A percentile compares a stretch with the other conserved stretches of the same genome.
phyloP scores from a whole-genome alignment of 2,888 invertebrate genomes.

The Andrena hattorfiana region DNA sequence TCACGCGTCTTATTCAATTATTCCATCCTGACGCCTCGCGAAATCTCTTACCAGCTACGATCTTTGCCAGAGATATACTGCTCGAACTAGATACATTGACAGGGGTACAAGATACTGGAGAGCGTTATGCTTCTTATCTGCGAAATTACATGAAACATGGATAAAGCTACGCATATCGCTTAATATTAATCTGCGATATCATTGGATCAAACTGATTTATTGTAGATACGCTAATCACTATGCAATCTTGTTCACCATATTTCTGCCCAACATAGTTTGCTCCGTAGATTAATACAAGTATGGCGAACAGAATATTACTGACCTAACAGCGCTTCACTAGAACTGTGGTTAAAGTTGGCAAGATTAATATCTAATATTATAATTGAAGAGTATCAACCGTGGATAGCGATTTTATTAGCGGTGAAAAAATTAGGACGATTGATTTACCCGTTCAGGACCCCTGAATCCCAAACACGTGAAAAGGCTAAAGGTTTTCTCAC shows the following conservation, averaged over 20 bases:
- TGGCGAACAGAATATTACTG: not conserved
- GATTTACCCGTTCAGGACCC: not conserved
- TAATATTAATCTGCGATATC: not conserved
- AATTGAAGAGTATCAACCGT: not conserved
- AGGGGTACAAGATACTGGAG: not conserved
- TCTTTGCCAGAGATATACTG: not conserved
- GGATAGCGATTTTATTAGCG: not conserved
- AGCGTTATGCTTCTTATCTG: not conserved
- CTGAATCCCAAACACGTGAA: slow-evolving; percentile 34
- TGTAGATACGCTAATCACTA: not conserved
- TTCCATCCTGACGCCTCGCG: not conserved
- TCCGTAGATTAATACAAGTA: not conserved
- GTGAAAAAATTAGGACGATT: slow-evolving; percentile 10
- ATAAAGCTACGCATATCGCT: not conserved
- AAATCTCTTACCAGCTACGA: not conserved
- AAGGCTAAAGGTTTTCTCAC: slow-evolving; percentile 52
- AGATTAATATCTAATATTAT: not conserved
- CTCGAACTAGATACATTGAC: not conserved
- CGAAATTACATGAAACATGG: not conserved
- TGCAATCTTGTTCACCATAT: not conserved
- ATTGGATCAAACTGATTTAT: not conserved
- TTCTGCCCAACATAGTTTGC: not conserved
- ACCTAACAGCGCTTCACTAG: not conserved
- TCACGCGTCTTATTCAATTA: slow-evolving; percentile 15
- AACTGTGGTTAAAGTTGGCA: not conserved